Percentiles rank a stretch among this genome's conserved stretches.
phyloP scores from a whole-genome alignment of 2,797 vertebrate species.

The Sebastes itinus region DNA sequence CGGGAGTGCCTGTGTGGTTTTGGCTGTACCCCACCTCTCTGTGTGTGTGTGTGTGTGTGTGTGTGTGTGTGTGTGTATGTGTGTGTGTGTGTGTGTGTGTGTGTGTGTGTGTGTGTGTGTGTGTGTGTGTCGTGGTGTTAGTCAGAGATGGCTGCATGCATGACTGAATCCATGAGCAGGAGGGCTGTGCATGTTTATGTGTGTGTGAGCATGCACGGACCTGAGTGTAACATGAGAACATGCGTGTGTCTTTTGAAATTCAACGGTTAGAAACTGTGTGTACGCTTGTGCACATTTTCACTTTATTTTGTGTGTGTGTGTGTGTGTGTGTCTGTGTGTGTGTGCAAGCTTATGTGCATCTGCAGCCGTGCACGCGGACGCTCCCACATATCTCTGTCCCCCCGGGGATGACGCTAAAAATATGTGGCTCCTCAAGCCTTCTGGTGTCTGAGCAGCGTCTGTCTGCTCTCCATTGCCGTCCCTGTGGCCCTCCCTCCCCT shows the following conservation, averaged over 20 bases:
- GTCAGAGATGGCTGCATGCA: slow-evolving; percentile 72
- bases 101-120: slow-evolving; percentile 12
- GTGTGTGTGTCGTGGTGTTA: slow-evolving; percentile 44
- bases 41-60: slow-evolving; percentile 24
- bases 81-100: slow-evolving; percentile 7
- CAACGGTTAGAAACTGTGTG: slow-evolving; percentile 51
- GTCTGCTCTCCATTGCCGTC: slow-evolving; percentile 84
- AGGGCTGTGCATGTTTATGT: slow-evolving; percentile 35
- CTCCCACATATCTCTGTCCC: slow-evolving; percentile 87
- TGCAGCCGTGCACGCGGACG: slow-evolving; percentile 58
- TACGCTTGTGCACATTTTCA: slow-evolving; percentile 45
- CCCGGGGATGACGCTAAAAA: slow-evolving; percentile 87
- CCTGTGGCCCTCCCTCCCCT: slow-evolving; percentile 78
- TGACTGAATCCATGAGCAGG: slow-evolving; percentile 73
- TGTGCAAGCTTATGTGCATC: slow-evolving; percentile 18
- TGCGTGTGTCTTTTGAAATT: slow-evolving; percentile 60
- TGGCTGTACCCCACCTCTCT: slow-evolving; percentile 48
- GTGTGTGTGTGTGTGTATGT: slow-evolving; percentile 16
- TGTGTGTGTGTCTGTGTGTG: slow-evolving; percentile 2
- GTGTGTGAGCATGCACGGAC: slow-evolving; percentile 46
- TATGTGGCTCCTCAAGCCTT: slow-evolving; percentile 88
- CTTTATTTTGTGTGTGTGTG: slow-evolving; percentile 31
- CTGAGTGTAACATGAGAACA: slow-evolving; percentile 64
- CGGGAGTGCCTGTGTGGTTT: slow-evolving; percentile 57
- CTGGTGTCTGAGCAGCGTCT: slow-evolving; percentile 89